Conservation (phyloP, 1,140 invertebrate species). For the Caenorhabditis latens region DNA sequence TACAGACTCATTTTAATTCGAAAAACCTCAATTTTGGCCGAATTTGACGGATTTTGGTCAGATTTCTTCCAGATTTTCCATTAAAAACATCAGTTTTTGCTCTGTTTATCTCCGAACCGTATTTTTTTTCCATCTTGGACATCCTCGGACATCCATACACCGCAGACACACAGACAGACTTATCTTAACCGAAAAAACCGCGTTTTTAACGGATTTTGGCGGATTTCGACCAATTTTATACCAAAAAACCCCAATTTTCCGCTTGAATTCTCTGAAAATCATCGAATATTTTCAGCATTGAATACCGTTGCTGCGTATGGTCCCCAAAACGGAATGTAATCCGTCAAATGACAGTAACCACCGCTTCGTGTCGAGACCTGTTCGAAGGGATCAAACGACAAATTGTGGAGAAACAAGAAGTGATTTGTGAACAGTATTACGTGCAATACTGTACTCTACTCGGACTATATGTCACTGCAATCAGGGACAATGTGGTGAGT, state of each 20-base stretch:
- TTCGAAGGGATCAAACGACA: conserved; percentile 10
- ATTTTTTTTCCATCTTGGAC: too few species aligned
- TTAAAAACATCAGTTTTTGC: too few species aligned
- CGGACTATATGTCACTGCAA: conserved; percentile 57
- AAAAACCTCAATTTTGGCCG: too few species aligned
- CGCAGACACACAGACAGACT: too few species aligned
- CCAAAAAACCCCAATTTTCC: too few species aligned
- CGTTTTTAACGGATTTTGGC: background rate
- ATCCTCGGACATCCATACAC: too few species aligned
- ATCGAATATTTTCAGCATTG: conserved; percentile 50
- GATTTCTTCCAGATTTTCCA: too few species aligned
- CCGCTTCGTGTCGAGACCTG: background rate
- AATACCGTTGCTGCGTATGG: conserved; percentile 63
- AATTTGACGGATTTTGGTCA: background rate
- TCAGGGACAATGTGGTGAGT: conserved; percentile 57
- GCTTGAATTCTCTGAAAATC: too few species aligned
- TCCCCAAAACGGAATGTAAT: conserved; percentile 66
- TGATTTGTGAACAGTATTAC: conserved; percentile 59
- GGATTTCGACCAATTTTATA: background rate
- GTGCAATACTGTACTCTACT: conserved; percentile 56
- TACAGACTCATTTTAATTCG: too few species aligned
- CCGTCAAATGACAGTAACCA: conserved; percentile 66
- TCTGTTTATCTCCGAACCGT: too few species aligned
- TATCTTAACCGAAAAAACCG: background rate
- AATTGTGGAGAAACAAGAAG: background rate